Evolutionary conservation across 1,140 invertebrate genomes (phyloP).

Genomic region (Callitettix versicolor): DNA sequence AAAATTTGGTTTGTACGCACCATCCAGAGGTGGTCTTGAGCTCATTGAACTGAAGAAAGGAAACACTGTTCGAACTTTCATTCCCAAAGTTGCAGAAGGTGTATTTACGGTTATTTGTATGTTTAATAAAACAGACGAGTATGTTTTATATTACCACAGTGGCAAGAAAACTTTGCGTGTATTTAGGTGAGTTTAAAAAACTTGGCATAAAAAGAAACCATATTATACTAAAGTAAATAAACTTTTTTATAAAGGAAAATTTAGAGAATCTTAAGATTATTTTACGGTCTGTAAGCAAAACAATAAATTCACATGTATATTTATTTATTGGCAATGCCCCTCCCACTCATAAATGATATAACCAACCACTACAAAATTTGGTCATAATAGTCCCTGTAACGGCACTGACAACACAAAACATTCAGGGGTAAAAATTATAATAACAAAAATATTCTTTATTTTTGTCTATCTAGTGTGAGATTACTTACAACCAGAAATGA

Average conservation of each 20-base stretch:
- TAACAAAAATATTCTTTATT: too few species aligned
- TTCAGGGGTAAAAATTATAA: too few species aligned
- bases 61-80: slow-evolving; percentile 69
- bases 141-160: slow-evolving; percentile 94
- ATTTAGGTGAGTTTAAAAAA: slow-evolving; percentile 63
- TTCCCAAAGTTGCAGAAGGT: slow-evolving; percentile 88
- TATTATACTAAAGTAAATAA: neutral
- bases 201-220: too few species aligned
- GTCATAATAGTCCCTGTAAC: too few species aligned
- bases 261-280: neutral
- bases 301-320: too few species aligned
- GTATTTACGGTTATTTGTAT: slow-evolving; percentile 91
- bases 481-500: too few species aligned
- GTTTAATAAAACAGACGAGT: slow-evolving; percentile 89
- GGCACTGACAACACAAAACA: too few species aligned
- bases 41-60: slow-evolving; percentile 79
- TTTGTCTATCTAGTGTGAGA: too few species aligned
- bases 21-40: slow-evolving; percentile 82
- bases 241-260: neutral
- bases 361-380: too few species aligned
- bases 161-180: slow-evolving; percentile 84
- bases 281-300: too few species aligned
- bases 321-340: too few species aligned
- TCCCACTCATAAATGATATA: too few species aligned
- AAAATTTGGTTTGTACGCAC: slow-evolving; percentile 87